These are phyloP conservation scores for Eupeodes luniger DNA, from an alignment of 2,888 invertebrate species.

Conservation along the genomic window DNA sequence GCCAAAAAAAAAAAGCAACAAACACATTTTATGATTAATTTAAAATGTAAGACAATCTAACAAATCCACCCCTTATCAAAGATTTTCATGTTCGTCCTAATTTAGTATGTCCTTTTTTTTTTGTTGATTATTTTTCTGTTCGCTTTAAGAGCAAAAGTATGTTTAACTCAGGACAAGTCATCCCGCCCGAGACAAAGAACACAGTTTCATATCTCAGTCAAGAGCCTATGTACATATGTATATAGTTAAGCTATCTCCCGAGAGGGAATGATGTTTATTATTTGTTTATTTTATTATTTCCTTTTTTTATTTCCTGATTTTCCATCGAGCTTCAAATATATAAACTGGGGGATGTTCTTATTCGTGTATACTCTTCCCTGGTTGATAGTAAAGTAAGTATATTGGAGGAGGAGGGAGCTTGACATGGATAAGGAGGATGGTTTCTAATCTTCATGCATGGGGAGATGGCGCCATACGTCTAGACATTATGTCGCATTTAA, in stretches of 20 bases:
- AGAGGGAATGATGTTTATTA: constrained; percentile 52
- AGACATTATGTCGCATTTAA: constrained; percentile 78
- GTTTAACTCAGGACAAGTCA: background rate
- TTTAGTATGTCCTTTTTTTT: background rate
- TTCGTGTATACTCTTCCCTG: background rate
- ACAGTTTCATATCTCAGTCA: background rate
- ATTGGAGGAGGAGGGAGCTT: background rate
- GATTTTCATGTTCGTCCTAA: constrained; percentile 34
- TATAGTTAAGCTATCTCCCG: background rate
- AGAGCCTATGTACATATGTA: constrained; percentile 2
- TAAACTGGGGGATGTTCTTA: constrained; percentile 31
- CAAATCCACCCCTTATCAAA: constrained; percentile 27
- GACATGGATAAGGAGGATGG: constrained; percentile 36
- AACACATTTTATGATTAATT: constrained; percentile 21
- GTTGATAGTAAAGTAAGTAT: background rate
- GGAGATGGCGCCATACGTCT: constrained; percentile 79
- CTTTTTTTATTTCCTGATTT: constrained; percentile 47
- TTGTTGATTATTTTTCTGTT: background rate
- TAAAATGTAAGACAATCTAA: constrained; percentile 51
- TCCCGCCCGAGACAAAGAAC: constrained; percentile 4
- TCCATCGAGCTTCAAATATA: constrained; percentile 9
- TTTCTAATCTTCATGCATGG: constrained; percentile 67
- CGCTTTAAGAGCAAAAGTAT: constrained; percentile 18
- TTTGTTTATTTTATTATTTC: constrained; percentile 61
- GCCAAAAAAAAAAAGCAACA: background rate